Base-by-base conservation (phyloP, 2,888 invertebrate genomes). In the Drosophila putrida region DNA sequence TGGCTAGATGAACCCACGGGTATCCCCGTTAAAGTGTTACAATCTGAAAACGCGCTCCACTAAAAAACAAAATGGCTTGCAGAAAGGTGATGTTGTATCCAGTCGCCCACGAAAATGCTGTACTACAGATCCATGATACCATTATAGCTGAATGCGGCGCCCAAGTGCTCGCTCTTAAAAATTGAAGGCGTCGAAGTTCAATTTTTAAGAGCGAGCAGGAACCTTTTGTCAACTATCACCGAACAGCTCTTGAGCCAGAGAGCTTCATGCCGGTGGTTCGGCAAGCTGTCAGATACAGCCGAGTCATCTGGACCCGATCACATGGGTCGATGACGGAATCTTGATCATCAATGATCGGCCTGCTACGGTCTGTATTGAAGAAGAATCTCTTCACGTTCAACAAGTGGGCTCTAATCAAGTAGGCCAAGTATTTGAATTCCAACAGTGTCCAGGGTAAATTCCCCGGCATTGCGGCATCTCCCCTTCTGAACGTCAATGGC, bases 171-270 rank as follows among this genome's bases (percentile, higher is more conserved):
- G 20, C 41, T 0, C 25, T 50, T 6, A 20, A 13, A 6, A 49
- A 41, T 33, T 60, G 43, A 39, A 28, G 3, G 20, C 43, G 43
- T 9, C 60, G 8, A n/a, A n/a, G n/a, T n/a, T n/a, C n/a, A n/a
- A n/a, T n/a, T n/a, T n/a, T n/a, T n/a, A n/a, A n/a, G n/a, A n/a
- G n/a, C n/a, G n/a, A n/a, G 31, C 13, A 20, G 31, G 36, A 43
- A 57, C 67, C 15, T 50, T 57, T 43, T 47, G 39, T n/a, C 38
- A 31, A 6, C 25, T 61, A 11, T 15, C 55, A 25, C n/a, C 28
- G 6, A 39, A 33, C 1, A 46, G 44, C 15, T 41, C 57, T 8
- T 61, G 61, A 4, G 46, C 57, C 10, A 50, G 15, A 35, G 35
- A 51, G 20, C 39, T 67, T 0, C 51, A 67, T 39, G 57, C 62